These are phyloP conservation scores for Cryptoprocta ferox DNA, from an alignment of 2,797 vertebrate genomes.

Conservation along the genomic window DNA sequence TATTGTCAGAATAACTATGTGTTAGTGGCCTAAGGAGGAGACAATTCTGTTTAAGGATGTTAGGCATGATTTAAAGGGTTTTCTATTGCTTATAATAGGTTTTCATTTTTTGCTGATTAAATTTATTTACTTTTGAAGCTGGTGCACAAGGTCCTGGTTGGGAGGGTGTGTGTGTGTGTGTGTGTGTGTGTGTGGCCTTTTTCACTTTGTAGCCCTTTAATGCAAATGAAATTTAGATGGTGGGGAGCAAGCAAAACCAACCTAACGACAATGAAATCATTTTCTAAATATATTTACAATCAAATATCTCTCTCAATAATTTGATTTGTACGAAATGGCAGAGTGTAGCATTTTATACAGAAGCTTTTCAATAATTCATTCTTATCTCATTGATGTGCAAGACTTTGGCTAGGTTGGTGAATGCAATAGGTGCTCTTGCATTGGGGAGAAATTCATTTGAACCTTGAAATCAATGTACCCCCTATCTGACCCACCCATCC, in stretches of 20 bases:
- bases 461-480: constrained; percentile 59
- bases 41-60: constrained; percentile 72
- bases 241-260: constrained; percentile 66
- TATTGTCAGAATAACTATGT: constrained; percentile 66
- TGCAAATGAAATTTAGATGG: constrained; percentile 72
- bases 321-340: constrained; percentile 83
- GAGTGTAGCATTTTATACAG: constrained; percentile 78
- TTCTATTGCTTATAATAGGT: constrained; percentile 70
- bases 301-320: constrained; percentile 80
- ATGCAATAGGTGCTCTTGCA: constrained; percentile 71
- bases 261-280: constrained; percentile 78
- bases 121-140: constrained; percentile 73
- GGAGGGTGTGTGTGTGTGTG: not conserved
- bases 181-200: constrained; percentile 66
- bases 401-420: constrained; percentile 70
- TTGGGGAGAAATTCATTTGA: constrained; percentile 66
- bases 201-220: constrained; percentile 77
- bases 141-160: constrained; percentile 44
- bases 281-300: constrained; percentile 81
- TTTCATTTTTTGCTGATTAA: constrained; percentile 77
- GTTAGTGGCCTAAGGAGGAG: constrained; percentile 52
- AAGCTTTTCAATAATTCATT: constrained; percentile 81
- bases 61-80: constrained; percentile 75
- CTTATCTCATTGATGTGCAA: constrained; percentile 76
- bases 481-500: constrained; percentile 40